Conservation (phyloP, 1,140 invertebrate species). For the Trinorchestia longiramus region DNA sequence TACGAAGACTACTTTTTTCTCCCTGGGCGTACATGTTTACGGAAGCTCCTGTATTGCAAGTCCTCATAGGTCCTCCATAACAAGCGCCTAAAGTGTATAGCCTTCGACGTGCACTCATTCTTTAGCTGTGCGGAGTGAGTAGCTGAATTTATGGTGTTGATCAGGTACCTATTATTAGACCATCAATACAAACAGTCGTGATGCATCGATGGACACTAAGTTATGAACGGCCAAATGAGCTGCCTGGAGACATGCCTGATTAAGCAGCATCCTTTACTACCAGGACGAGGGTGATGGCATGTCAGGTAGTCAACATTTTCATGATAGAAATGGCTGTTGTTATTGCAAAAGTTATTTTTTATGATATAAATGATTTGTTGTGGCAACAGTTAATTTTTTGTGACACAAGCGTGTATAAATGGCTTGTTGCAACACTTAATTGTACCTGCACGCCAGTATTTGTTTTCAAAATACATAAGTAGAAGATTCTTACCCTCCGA, state of each 20-base stretch:
- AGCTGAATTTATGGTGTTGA: conserved; percentile 41
- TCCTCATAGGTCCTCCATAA: neutral
- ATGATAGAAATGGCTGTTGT: neutral
- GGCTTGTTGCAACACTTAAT: too few relatives aligned
- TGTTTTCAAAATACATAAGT: too few relatives aligned
- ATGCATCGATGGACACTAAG: conserved; percentile 44
- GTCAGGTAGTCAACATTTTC: neutral
- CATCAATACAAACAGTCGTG: conserved; percentile 54
- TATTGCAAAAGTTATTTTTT: neutral
- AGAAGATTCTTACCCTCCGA: too few relatives aligned
- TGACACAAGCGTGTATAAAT: too few relatives aligned
- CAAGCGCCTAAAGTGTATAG: conserved; percentile 3
- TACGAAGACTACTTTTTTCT: conserved; percentile 23
- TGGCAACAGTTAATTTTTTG: too few relatives aligned
- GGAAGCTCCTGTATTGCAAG: conserved; percentile 51
- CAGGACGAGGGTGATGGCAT: neutral
- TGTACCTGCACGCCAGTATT: too few relatives aligned
- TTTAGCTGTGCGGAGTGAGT: conserved; percentile 28
- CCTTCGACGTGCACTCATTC: neutral
- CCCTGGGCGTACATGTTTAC: neutral
- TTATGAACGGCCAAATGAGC: conserved; percentile 35
- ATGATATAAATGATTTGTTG: too few relatives aligned
- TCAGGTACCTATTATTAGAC: conserved; percentile 55
- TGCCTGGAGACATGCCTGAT: conserved; percentile 49
- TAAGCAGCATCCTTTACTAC: conserved; percentile 16